These are phyloP conservation scores for Temnothorax ravouxi DNA, from an alignment of 2,888 invertebrate species.

Conservation along the genomic window DNA sequence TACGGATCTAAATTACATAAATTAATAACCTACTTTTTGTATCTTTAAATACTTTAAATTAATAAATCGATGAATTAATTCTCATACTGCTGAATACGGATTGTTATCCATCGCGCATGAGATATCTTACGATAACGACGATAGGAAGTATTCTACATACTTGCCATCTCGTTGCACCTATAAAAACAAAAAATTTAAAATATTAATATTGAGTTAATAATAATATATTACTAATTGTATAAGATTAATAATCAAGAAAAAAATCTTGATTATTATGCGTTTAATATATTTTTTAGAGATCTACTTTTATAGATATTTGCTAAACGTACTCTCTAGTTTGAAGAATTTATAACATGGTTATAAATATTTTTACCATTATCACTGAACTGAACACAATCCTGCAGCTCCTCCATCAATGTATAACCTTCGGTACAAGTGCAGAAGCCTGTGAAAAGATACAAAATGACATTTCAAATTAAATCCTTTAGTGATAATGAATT, in stretches of 20 bases:
- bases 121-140: not conserved
- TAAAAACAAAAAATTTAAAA: not conserved
- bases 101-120: not conserved
- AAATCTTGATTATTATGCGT: not conserved
- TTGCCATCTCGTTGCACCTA: constrained; percentile 38
- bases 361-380: constrained; percentile 75
- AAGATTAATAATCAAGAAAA: not conserved
- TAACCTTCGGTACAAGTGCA: constrained; percentile 81
- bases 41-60: constrained; percentile 23
- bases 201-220: not conserved
- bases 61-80: constrained; percentile 1
- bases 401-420: constrained; percentile 74
- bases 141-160: not conserved
- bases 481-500: not conserved
- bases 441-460: constrained; percentile 69
- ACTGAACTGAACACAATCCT: constrained; percentile 78
- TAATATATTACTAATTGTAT: not conserved
- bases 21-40: constrained; percentile 16
- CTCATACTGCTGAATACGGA: not conserved
- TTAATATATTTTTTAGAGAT: not conserved
- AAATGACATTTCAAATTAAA: not conserved
- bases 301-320: not conserved
- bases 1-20: constrained; percentile 14
- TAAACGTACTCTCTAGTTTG: not conserved
- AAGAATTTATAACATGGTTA: not conserved